Percentiles rank a stretch among this genome's conserved stretches.
Evolutionary conservation across 1,140 invertebrate genomes (phyloP).

Genomic region (Zaprionus kolodkinae): DNA sequence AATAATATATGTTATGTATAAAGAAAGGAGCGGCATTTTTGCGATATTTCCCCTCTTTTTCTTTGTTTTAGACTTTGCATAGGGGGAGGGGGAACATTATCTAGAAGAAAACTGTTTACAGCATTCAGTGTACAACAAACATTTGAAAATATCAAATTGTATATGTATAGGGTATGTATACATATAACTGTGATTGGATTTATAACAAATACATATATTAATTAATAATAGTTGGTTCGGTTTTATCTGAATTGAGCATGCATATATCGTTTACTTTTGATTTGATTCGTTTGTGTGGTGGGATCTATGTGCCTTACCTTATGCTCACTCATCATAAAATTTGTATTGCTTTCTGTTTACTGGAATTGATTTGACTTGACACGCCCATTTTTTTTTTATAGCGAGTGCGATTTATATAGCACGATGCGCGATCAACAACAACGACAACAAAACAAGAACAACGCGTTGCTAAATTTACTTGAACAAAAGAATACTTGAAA

Average conservation of each 20-base stretch:
- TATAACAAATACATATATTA: conserved; percentile 8
- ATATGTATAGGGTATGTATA: conserved; percentile 15
- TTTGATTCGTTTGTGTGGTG: conserved; percentile 41
- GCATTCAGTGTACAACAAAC: conserved; percentile 55
- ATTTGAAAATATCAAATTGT: conserved; percentile 46
- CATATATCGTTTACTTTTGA: conserved; percentile 37
- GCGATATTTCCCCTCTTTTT: conserved; percentile 26
- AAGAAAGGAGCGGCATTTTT: conserved; percentile 27
- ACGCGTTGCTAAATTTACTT: conserved; percentile 57
- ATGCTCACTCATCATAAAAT: conserved; percentile 83
- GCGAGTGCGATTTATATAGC: conserved; percentile 6
- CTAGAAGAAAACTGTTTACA: conserved; percentile 52
- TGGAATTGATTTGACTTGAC: conserved; percentile 60
- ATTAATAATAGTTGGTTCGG: conserved; percentile 31
- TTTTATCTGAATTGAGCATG: conserved; percentile 50
- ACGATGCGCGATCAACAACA: conserved; percentile 56
- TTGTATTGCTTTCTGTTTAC: conserved; percentile 79
- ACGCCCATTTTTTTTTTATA: conserved; percentile 55
- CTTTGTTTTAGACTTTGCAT: conserved; percentile 25
- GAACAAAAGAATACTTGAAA: conserved; percentile 56
- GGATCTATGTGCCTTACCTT: conserved; percentile 75
- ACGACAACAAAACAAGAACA: conserved; percentile 61
- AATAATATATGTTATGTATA: not conserved
- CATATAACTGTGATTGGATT: conserved; percentile 8
- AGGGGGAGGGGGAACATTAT: conserved; percentile 27